Evolutionary conservation across 2,888 invertebrate species (phyloP).

Genomic region (Parelbella ahira): DNA sequence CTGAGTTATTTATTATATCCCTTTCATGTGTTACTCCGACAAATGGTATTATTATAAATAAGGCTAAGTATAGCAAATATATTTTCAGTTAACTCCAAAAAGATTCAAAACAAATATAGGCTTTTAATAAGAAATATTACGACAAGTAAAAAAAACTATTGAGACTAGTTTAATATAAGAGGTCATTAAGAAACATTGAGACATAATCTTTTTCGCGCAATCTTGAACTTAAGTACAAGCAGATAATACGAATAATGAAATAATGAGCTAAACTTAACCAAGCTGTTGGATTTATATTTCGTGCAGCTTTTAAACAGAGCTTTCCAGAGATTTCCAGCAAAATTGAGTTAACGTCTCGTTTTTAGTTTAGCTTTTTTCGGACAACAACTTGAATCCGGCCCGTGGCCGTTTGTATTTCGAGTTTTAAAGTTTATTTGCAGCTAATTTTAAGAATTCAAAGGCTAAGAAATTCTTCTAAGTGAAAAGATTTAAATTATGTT

Average conservation of each 20-base stretch:
- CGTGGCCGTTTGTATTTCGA: constrained; percentile 39
- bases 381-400: constrained; percentile 52
- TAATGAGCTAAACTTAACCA: constrained; percentile 75
- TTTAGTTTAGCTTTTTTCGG: constrained; percentile 53
- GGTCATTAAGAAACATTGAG: not conserved
- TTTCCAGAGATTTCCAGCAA: constrained; percentile 62
- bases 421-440: constrained; percentile 40
- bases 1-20: no score
- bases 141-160: no score
- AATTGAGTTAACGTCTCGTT: constrained; percentile 66
- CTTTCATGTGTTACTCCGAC: no score
- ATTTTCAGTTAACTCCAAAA: no score
- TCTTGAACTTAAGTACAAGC: constrained; percentile 29
- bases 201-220: not conserved
- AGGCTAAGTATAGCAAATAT: no score
- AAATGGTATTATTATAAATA: no score
- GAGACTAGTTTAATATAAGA: no score
- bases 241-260: constrained; percentile 68
- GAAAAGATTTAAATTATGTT: no score
- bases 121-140: no score
- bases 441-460: no score
- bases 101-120: no score
- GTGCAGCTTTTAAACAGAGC: constrained; percentile 67
- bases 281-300: constrained; percentile 76
- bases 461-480: no score